Base-by-base conservation (phyloP, 1,140 invertebrate species). In the Epicauta chinensis region DNA sequence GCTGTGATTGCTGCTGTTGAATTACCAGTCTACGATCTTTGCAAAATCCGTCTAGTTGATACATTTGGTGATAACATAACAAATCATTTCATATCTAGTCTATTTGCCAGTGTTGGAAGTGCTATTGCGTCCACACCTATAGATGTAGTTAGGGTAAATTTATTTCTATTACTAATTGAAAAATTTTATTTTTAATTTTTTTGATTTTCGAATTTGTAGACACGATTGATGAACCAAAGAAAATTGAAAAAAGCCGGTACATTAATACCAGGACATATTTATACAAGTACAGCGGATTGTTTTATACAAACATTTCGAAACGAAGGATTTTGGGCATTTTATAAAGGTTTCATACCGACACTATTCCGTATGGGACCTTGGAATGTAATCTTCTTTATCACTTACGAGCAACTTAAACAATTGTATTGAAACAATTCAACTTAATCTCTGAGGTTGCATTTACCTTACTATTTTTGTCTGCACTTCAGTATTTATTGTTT, bases 361-460 rank as follows among this genome's bases (percentile, higher is more conserved):
- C 89, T 85, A 77, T 74, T 87, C 37, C 73, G 87, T 64, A 87
- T 89, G 81, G 87, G 86, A 13, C 87, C 87, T 5, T 90, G 87
- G 93, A 97, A 96, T 75, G 88, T 97, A 40, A 95, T 96, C 68
- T 97, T 97, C 76, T 97, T 97, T 72, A 82, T 95, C 60, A 90
- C 89, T n/a, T 97, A 93, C 72, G 92, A 95, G 72, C 91, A 94
- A 70, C 75, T 96, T 17, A 89, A 91, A 65, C 72, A 73, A 59
- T 59, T 82, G 48, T 81, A 82, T 69, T 77, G 64, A 60, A 16
- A 34, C 30, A n/a, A 44, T 13, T 23, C 23, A 23, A 23, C 23
- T n/a, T n/a, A n/a, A 23, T 3, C 1, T 3, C 23, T 23, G 23
- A 23, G 23, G 23, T 23, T 23, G 23, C 23, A 23, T 23, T 23